Conservation (phyloP, 1,140 invertebrate genomes). For the Frieseomelitta varia region DNA sequence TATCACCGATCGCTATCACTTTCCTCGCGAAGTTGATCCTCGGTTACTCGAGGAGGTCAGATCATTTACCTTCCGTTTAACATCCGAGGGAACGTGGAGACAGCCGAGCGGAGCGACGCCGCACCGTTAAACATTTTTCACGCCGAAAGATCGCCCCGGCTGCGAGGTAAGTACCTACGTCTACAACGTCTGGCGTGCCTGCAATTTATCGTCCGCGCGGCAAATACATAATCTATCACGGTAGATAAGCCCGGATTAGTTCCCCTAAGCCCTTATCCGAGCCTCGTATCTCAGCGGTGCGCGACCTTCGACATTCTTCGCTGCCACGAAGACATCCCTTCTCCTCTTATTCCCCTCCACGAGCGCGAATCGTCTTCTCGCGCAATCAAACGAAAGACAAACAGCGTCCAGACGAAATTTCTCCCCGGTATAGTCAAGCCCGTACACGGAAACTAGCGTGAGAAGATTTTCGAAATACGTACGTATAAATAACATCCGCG, state of each 20-base stretch:
- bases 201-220: constrained; percentile 60
- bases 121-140: constrained; percentile 57
- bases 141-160: constrained; percentile 13
- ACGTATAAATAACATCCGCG: not conserved
- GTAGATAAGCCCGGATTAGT: constrained; percentile 57
- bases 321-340: not conserved
- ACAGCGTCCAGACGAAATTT: not conserved
- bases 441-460: not conserved
- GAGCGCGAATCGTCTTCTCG: not conserved
- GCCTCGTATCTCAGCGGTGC: constrained; percentile 42
- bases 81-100: no score
- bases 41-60: not conserved
- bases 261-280: constrained; percentile 60
- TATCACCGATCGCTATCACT: not conserved
- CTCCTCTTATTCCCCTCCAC: not conserved
- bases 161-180: constrained; percentile 5
- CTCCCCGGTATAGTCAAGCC: not conserved
- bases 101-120: not conserved
- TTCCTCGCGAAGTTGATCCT: not conserved
- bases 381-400: not conserved
- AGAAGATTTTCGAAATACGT: not conserved
- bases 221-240: constrained; percentile 67
- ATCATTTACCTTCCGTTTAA: not conserved
- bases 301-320: constrained; percentile 51
- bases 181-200: constrained; percentile 12